Base-by-base conservation (phyloP, 2,888 invertebrate species). In the Thymelicus acteon region DNA sequence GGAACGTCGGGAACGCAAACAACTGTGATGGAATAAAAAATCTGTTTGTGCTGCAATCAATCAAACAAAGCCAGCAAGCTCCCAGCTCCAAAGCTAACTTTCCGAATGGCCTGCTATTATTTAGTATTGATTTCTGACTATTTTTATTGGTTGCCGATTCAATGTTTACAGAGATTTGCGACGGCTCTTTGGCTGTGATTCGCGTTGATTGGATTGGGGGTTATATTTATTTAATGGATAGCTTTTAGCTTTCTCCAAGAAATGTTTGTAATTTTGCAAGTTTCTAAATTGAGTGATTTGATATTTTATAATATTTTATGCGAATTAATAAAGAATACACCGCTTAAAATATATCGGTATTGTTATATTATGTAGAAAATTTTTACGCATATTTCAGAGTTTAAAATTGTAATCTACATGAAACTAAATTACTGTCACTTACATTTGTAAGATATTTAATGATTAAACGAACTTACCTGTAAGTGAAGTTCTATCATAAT, bases 31-130 rank as follows among this genome's bases (percentile, higher is more conserved):
- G 85, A 88, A 86, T 87, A 87, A 90, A 90, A 90, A 88, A 87
- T 80, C 79, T 75, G 88, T 91, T 90, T 91, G 90, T 85, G 84
- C 88, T 87, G 89, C 92, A 91, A 91, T 92, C 92, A 90, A 90
- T 92, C 92, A 91, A 89, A 92, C 89, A 91, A 87, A 86, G 87
- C 89, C 80, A 79, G 84, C 81, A 81, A 82, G 79, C 82, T 84
- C 79, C 80, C 83, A 79, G 84, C 79, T 83, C 83, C 83, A 87
- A 87, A 85, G 89, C 88, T 85, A 89, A 91, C 91, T 89, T 89
- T 87, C 81, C 79, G 79, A 85, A 84, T 83, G 82, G 76, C 76
- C 75, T 73, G 81, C 85, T 88, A 89, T 89, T 91, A 89, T 89
- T 89, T 88, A 88, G 87, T 88, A 89, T 90, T 87, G 90, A 91